Conservation (phyloP, 30 jellyfish, hydroid and myxozoan genomes). For the Euphysa ruthae region DNA sequence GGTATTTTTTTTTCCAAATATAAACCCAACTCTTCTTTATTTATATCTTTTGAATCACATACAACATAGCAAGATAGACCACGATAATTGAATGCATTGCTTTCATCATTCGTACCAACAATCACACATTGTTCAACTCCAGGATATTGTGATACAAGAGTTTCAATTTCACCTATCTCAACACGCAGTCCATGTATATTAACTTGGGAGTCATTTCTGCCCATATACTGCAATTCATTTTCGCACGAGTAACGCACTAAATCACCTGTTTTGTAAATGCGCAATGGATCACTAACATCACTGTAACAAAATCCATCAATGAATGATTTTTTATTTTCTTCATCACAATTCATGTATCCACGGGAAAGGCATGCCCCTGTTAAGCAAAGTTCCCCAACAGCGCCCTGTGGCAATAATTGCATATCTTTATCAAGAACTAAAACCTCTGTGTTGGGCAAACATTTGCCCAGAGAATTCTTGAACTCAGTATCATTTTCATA, state of each 20-base stretch:
- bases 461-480: not conserved
- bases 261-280: not conserved
- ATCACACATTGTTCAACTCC: not conserved
- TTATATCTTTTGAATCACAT: not conserved
- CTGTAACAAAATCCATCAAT: too few species aligned
- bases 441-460: not conserved
- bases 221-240: not conserved
- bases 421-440: not conserved
- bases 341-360: not conserved
- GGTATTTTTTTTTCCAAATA: not conserved
- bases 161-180: not conserved
- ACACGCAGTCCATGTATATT: not conserved
- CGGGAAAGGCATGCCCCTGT: not conserved
- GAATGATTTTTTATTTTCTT: not conserved
- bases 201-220: not conserved
- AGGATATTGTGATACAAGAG: not conserved
- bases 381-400: not conserved
- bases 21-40: not conserved
- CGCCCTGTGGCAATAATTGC: not conserved
- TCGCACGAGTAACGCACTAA: not conserved
- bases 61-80: not conserved
- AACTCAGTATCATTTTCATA: not conserved
- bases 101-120: not conserved
- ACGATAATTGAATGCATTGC: not conserved
- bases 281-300: not conserved